These are phyloP conservation scores for Zaprionus tsacasi DNA, from an alignment of 1,140 invertebrate species.

Conservation along the genomic window DNA sequence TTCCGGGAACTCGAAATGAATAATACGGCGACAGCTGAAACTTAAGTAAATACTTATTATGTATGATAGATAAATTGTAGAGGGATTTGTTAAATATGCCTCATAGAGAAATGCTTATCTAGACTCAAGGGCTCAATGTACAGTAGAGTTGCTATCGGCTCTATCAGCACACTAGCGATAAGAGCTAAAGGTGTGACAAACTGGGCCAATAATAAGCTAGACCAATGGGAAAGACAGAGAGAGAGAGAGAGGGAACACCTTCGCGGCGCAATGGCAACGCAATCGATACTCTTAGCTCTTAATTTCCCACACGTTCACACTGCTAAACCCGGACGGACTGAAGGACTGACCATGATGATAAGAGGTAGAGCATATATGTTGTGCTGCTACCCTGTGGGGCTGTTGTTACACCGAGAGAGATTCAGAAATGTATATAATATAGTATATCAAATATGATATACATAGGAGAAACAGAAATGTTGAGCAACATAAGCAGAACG, in stretches of 20 bases:
- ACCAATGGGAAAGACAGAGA: conserved; percentile 5
- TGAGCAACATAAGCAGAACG: no score
- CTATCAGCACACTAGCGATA: neutral
- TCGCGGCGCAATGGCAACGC: conserved; percentile 38
- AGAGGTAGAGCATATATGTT: neutral
- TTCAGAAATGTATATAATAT: neutral
- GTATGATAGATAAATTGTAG: neutral
- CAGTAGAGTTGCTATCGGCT: neutral
- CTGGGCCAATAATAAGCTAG: conserved; percentile 9
- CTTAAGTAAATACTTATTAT: neutral
- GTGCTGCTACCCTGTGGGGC: neutral
- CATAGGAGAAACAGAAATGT: no score
- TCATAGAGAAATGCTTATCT: conserved; percentile 5
- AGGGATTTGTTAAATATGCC: neutral
- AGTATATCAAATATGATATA: no score
- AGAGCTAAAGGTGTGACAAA: neutral
- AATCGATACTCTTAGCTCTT: conserved; percentile 54
- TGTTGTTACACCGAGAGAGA: conserved; percentile 1
- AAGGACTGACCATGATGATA: conserved; percentile 6
- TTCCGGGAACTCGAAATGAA: no score
- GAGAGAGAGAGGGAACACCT: conserved; percentile 11
- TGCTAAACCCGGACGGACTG: neutral
- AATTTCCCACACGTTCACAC: conserved; percentile 35
- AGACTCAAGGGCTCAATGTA: neutral
- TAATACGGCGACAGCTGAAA: no score